Evolutionary conservation across 1,140 invertebrate genomes (phyloP).

Genomic region (Pseudomyrmex gracilis): DNA sequence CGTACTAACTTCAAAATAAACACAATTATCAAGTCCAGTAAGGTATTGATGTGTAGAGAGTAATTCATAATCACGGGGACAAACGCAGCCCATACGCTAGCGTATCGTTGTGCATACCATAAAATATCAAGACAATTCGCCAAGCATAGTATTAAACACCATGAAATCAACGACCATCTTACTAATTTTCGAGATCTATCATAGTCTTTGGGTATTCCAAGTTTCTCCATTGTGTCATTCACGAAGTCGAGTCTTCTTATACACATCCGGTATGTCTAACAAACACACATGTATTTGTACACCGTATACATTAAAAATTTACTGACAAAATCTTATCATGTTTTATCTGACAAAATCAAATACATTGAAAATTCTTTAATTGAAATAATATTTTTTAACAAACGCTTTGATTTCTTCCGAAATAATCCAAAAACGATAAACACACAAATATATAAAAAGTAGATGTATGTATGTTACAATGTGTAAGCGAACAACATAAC

Average conservation of each 20-base stretch:
- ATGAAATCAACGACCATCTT: background rate
- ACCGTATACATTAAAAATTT: no score
- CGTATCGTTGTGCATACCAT: background rate
- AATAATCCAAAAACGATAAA: no score
- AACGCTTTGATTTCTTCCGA: no score
- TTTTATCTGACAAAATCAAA: no score
- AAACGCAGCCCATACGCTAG: background rate
- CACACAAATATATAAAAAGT: no score
- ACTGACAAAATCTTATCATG: no score
- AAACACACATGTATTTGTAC: background rate
- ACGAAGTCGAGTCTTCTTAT: conserved; percentile 20
- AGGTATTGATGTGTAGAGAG: background rate
- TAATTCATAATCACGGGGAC: background rate
- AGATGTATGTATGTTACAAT: no score
- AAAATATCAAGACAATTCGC: background rate
- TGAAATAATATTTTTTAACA: no score
- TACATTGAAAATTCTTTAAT: no score
- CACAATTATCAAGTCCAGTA: background rate
- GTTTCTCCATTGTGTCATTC: conserved; percentile 25
- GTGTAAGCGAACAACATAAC: background rate
- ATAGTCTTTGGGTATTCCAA: conserved; percentile 29
- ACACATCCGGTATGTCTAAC: conserved; percentile 17
- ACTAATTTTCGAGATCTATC: background rate
- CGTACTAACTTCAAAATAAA: conserved; percentile 8
- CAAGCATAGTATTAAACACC: background rate